Conservation (phyloP, 2,113 vertebrate species). For the Thomomys bottae region DNA sequence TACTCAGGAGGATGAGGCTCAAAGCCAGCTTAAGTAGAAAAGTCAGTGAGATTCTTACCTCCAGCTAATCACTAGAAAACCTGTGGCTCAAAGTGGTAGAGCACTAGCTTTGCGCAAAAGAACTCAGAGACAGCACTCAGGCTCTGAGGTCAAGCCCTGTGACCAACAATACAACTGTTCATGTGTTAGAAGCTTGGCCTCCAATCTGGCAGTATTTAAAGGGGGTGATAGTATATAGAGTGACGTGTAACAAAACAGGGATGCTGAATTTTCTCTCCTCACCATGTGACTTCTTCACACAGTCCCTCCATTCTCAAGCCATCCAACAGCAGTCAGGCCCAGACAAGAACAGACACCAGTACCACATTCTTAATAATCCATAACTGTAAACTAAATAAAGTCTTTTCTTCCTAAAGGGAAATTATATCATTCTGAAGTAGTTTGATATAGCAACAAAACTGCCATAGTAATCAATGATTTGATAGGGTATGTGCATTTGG, state of each 20-base stretch:
- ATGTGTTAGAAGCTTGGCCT: neutral
- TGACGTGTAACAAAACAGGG: neutral
- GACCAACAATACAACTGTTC: too few relatives aligned
- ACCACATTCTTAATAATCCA: neutral
- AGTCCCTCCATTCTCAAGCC: too few relatives aligned
- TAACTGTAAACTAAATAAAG: neutral
- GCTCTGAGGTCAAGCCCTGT: too few relatives aligned
- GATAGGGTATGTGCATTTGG: neutral
- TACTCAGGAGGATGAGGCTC: too few relatives aligned
- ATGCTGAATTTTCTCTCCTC: neutral
- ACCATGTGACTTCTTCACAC: neutral
- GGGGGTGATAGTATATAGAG: neutral
- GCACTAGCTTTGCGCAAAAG: too few relatives aligned
- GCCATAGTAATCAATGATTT: neutral
- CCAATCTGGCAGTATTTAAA: neutral
- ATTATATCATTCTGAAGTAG: neutral
- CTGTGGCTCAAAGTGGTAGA: too few relatives aligned
- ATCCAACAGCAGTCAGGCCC: neutral
- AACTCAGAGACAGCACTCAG: too few relatives aligned
- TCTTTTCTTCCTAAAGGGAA: neutral
- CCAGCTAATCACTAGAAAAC: too few relatives aligned
- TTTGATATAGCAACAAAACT: neutral
- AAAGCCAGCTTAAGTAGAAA: too few relatives aligned
- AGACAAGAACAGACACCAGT: neutral
- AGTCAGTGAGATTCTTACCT: too few relatives aligned